Conservation (phyloP, 2,888 invertebrate genomes). For the Erebia palarica region DNA sequence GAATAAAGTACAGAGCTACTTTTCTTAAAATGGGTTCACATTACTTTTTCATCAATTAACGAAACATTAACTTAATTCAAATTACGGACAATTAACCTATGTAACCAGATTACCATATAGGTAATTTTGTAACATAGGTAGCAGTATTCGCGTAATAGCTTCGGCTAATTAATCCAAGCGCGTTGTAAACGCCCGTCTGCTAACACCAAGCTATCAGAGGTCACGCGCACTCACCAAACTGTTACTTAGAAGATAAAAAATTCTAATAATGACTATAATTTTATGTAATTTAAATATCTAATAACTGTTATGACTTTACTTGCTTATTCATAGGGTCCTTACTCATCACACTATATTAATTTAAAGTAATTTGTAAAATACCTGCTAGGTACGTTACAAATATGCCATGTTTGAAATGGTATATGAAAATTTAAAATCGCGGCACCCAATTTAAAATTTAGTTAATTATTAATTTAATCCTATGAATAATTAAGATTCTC, state of each 20-base stretch:
- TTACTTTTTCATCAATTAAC: not conserved
- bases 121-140: not conserved
- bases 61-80: conserved; percentile 1
- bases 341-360: not conserved
- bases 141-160: not conserved
- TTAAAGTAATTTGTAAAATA: not conserved
- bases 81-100: not conserved
- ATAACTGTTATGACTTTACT: conserved; percentile 1
- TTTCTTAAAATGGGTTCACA: not conserved
- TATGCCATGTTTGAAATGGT: too few species aligned
- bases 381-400: not conserved
- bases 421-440: too few species aligned
- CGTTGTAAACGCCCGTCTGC: conserved; percentile 39
- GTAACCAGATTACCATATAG: not conserved
- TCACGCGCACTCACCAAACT: conserved; percentile 33
- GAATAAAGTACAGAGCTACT: not conserved
- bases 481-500: too few species aligned
- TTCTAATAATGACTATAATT: conserved; percentile 39
- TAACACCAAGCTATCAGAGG: conserved; percentile 36
- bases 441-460: too few species aligned
- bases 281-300: conserved; percentile 18
- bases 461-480: too few species aligned
- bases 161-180: conserved; percentile 2
- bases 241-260: conserved; percentile 38
- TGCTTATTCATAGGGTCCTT: not conserved